Conservation (phyloP, 2,888 invertebrate species). For the Orthosia cruda region DNA sequence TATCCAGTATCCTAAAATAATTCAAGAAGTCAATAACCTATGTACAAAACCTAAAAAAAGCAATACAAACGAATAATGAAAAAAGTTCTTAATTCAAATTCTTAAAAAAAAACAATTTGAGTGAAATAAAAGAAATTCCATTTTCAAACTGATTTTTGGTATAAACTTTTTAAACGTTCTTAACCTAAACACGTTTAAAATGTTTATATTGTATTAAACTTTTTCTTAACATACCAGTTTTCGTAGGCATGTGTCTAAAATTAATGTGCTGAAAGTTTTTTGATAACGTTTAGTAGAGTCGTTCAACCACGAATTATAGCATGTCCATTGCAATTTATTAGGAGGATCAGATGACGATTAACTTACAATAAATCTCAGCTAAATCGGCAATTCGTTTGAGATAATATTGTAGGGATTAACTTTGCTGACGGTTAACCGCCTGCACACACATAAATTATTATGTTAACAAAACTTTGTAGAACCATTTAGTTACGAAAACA, state of each 20-base stretch:
- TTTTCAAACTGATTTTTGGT: constrained; percentile 21
- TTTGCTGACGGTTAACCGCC: not conserved
- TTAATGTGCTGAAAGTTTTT: not conserved
- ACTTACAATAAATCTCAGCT: constrained; percentile 1
- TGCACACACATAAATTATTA: not conserved
- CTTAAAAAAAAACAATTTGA: constrained; percentile 1
- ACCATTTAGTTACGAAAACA: no score
- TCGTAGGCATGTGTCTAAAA: not conserved
- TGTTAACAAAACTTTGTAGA: not conserved
- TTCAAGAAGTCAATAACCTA: constrained; percentile 1
- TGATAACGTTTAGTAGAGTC: not conserved
- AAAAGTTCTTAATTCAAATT: not conserved
- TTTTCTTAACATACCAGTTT: not conserved
- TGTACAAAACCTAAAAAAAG: not conserved
- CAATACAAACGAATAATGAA: constrained; percentile 5
- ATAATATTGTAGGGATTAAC: not conserved
- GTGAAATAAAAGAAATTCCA: constrained; percentile 3
- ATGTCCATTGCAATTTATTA: constrained; percentile 5
- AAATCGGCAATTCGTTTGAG: not conserved
- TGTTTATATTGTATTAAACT: constrained; percentile 5
- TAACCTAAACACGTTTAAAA: not conserved
- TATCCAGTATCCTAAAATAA: not conserved
- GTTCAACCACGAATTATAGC: not conserved
- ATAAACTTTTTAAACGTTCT: constrained; percentile 14
- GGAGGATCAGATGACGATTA: not conserved